These are phyloP conservation scores for Arenicola marina DNA, from an alignment of 2,888 invertebrate genomes.

Conservation along the genomic window DNA sequence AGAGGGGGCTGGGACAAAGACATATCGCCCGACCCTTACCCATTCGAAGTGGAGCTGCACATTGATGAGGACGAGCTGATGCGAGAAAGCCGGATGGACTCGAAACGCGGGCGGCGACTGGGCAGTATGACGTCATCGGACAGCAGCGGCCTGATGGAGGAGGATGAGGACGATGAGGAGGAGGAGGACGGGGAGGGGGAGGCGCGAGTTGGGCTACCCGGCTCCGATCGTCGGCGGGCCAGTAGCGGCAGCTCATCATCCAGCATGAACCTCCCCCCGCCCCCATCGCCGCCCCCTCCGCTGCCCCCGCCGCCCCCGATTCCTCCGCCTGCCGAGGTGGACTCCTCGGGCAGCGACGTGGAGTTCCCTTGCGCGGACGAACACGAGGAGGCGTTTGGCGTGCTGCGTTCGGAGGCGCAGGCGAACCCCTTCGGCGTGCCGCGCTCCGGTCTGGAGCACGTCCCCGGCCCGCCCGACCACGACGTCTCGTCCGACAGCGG, in stretches of 20 bases:
- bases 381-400: neutral
- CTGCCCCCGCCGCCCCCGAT: slow-evolving; percentile 1
- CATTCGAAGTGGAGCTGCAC: slow-evolving; percentile 1
- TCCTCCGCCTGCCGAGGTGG: slow-evolving; percentile 20
- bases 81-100: no score
- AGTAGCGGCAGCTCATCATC: no score
- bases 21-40: neutral
- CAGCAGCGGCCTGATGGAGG: no score
- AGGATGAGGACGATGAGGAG: no score
- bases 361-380: slow-evolving; percentile 8
- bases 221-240: no score
- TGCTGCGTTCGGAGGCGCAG: neutral
- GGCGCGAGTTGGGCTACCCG: no score
- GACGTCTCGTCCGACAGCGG: slow-evolving; percentile 6
- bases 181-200: no score
- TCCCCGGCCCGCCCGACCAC: slow-evolving; percentile 7
- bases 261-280: slow-evolving; percentile 13
- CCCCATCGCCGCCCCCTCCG: slow-evolving; percentile 12
- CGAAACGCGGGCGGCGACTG: no score
- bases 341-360: slow-evolving; percentile 7
- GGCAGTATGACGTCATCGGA: no score
- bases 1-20: neutral
- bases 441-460: neutral
- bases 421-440: slow-evolving; percentile 8
- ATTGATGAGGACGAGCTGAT: slow-evolving; percentile 19